Base-by-base conservation (phyloP, 2,113 vertebrate genomes). In the Spea multiplicata region DNA sequence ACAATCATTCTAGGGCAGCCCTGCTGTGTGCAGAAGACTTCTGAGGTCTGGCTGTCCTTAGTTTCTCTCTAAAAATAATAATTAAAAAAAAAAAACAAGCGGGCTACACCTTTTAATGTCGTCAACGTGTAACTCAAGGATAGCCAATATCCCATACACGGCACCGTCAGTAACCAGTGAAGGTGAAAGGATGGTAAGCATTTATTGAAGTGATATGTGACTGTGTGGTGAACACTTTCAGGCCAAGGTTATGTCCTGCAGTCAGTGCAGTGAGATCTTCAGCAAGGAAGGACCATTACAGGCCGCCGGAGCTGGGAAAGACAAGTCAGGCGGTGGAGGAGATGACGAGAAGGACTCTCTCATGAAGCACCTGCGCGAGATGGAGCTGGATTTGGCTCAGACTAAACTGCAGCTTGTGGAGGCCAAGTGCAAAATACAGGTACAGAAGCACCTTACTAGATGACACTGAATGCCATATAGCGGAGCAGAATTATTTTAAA, bases 371-470 rank as follows among this genome's bases (percentile, higher is more conserved):
- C 94, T 99, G 75, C 86, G 97, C 66, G 96, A 98, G 81, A 92
- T 98, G 94, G 97, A 99, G 86, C 91, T 99, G 88, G 97, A 99
- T 77, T 87, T 99, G 85, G 97, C 97, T n/a, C 97, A 99, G 86
- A 99, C 97, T 84, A 99, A 99, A 83, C 94, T 99, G 83, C 97
- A 99, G 88, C 93, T 99, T 79, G 97, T 99, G 88, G 97, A 99
- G 90, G 97, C 97, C 86, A 98, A 98, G 89, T 99, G 97, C 81
- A 96, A 96, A 90, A 99, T 99, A 80, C 97, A 99, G 97, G 97
- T 99, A 81, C 48, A 16, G 52, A 10, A 4, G 8, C n/a, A 4
- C 14, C 4, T 5, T 66, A 45, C n/a, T 45, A 64, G 64, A 44
- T 44, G 8, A 66, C 30, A 66, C 44, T 62, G 17, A 0, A 30